Evolutionary conservation across 2,113 vertebrate genomes (phyloP), one percentile per base, ranked within the genome.

Genomic region (Gulo gulo): DNA sequence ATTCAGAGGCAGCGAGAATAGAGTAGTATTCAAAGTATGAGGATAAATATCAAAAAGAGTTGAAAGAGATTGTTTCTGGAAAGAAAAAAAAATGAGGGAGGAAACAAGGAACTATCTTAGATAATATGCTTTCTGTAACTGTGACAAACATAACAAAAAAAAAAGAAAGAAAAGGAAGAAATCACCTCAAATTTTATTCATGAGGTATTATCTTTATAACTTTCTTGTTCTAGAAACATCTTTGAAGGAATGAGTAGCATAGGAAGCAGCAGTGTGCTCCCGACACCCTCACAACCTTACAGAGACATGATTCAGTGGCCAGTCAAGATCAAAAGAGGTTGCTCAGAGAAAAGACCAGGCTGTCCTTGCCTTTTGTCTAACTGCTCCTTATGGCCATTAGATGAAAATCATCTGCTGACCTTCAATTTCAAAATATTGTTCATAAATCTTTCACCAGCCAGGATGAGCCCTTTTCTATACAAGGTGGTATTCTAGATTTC

Each of bases 401-500:
- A 92, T 74, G 59, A 96, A 97, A 93, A 91, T 95, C 76, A 50
- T 65, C 93, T 82, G 74, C 69, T 92, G 42, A 81, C 69, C 59
- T 74, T 97, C 84, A 85, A 82, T 96, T 96, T 52, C 71, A 85
- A 95, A 98, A 85, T 74, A 78, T 92, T 78, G 15, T 42, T 92
- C 83, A 95, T 95, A 71, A 96, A 84, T 81, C 91, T 97, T 95
- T 88, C 74, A 82, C 86, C 11, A 34, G 63, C 69, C 61, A 88
- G 39, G 23, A 50, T 80, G 83, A 88, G 47, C 83, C 18, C n/a
- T 85, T 88, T 76, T 91, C 45, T 34, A 34, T 7, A 45, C 24
- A 39, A 78, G 71, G 81, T 7, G 7, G 79, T 73, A 31, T 85
- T 91, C 88, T 84, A 18, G 76, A 84, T 76, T 69, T 52, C 52